phyloP scores from a whole-genome alignment of 2,113 vertebrate genomes.

The mouse (Mus musculus) region GRCm39 chr3:78269001-78269500 shows the following conservation, averaged over 20 bases:
- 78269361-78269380: not conserved
- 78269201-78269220: not conserved
- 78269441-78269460: too few relatives aligned
- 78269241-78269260: not conserved
- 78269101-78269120: not conserved
- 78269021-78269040: not conserved
- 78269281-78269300: not conserved
- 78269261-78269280: not conserved
- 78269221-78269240: not conserved
- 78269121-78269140: not conserved
- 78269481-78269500: too few relatives aligned
- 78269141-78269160: not conserved
- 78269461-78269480: too few relatives aligned
- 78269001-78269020: not conserved
- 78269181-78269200: not conserved
- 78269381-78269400: not conserved
- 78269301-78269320: not conserved
- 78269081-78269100: not conserved
- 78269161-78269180: not conserved
- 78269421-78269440: too few relatives aligned
- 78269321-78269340: not conserved
- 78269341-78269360: not conserved
- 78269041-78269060: not conserved
- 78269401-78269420: too few relatives aligned
- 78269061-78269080: not conserved